Percentiles rank a stretch among this genome's conserved stretches.
phyloP scores from a whole-genome alignment of 2,113 vertebrate genomes.

The Xenus cinereus region DNA sequence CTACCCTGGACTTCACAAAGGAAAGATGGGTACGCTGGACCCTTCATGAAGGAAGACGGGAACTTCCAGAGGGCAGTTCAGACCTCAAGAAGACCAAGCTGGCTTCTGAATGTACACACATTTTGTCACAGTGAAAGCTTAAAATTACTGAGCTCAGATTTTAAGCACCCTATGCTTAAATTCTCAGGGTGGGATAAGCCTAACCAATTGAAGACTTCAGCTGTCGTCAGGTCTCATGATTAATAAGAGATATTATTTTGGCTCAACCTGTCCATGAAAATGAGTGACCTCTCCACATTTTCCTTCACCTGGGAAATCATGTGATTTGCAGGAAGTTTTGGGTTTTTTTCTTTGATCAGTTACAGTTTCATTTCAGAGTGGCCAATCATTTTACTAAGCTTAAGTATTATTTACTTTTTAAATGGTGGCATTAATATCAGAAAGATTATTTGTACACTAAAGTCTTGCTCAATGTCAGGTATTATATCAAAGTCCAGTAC shows the following conservation, averaged over 20 bases:
- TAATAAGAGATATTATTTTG: not conserved
- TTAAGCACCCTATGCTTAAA: not conserved
- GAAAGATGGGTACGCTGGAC: not conserved
- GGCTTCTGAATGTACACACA: not conserved
- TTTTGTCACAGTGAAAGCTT: not conserved
- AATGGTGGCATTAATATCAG: not conserved
- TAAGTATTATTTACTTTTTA: not conserved
- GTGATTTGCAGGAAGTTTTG: rapidly evolving
- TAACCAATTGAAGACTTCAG: not conserved
- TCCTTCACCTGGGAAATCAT: not conserved
- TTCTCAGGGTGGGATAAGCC: not conserved
- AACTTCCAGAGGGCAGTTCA: not conserved
- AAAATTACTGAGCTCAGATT: not conserved
- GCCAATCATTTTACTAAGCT: not conserved
- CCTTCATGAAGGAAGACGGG: not conserved
- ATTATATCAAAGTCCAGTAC: not conserved
- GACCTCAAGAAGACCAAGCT: not conserved
- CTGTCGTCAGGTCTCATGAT: not conserved
- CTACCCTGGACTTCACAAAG: not conserved
- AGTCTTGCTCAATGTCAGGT: not conserved
- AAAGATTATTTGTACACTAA: not conserved
- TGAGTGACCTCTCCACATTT: not conserved
- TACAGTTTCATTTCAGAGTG: not conserved
- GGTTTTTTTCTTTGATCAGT: not conserved
- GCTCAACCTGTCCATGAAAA: not conserved